Evolutionary conservation across 2,888 invertebrate species (phyloP), one percentile per base, ranked within the genome.

Genomic region (Automeris io): DNA sequence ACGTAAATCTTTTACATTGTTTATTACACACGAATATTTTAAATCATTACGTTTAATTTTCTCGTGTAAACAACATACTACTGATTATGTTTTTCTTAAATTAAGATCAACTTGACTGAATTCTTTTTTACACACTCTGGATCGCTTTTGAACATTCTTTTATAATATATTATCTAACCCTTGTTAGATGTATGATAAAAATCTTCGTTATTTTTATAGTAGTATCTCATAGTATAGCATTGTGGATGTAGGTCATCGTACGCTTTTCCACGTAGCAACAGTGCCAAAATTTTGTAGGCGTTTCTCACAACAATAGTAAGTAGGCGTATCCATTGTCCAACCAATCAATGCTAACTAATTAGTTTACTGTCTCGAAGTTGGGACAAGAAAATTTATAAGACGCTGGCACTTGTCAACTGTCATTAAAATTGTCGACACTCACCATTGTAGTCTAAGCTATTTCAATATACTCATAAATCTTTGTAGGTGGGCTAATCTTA

Each of bases 241-340:
- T 22, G 32, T 34, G 18, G 24, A 23, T 18, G 19, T 55, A 49
- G 47, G 46, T 46, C 33, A 40, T 44, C 29, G 16, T 16, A 7
- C 29, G 7, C 4, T 5, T 29, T 29, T 2, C 56, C 36, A 38
- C 38, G 33, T 61, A 57, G 58, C 59, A 60, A 42, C 45, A 39
- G 42, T 53, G 54, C 47, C 56, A 49, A 35, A 44, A 43, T 39
- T 43, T 45, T 42, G 58, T 64, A 58, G 72, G 70, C 61, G 68
- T 58, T 54, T 43, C 54, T 35, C 35, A 19, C 16, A 7, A 18
- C 33, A 18, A 21, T 24, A 7, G 5, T 36, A 29, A 37, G 42
- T 45, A 42, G 51, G 49, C 51, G 51, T 40, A 11, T 29, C 39
- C 23, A 43, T 49, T 47, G 47, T 48, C 33, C 34, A 29, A 25